These are phyloP conservation scores for Stenurella melanura DNA, from an alignment of 2,888 invertebrate species.

Conservation along the genomic window DNA sequence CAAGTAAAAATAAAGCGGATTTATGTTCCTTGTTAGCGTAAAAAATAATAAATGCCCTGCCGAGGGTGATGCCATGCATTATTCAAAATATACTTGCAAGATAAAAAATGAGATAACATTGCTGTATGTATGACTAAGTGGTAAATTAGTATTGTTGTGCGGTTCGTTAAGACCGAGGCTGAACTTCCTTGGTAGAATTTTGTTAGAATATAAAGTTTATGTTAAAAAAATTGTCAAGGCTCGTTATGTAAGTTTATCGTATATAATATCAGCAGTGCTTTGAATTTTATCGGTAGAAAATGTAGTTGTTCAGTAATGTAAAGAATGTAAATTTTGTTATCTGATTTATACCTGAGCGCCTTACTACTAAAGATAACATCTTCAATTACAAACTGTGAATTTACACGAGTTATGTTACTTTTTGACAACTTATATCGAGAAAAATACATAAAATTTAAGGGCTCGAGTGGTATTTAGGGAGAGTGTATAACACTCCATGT, in stretches of 20 bases:
- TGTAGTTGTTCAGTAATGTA: too few species aligned
- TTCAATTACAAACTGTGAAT: too few species aligned
- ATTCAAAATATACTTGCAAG: constrained; percentile 23
- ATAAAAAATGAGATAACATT: constrained; percentile 32
- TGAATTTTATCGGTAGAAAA: too few species aligned
- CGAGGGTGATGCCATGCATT: constrained; percentile 24
- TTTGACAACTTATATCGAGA: too few species aligned
- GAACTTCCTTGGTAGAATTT: constrained; percentile 16
- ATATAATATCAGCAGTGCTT: too few species aligned
- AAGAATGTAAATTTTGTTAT: too few species aligned
- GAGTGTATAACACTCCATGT: too few species aligned
- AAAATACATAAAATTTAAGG: too few species aligned
- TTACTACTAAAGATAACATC: too few species aligned
- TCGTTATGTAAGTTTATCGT: neutral
- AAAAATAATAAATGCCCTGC: constrained; percentile 5
- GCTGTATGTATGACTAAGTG: constrained; percentile 10
- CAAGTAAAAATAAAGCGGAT: constrained; percentile 9
- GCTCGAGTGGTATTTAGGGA: too few species aligned
- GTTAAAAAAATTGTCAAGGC: neutral
- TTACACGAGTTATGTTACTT: too few species aligned
- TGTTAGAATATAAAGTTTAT: neutral
- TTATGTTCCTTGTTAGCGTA: constrained; percentile 9
- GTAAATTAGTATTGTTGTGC: constrained; percentile 26
- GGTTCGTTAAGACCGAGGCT: constrained; percentile 15
- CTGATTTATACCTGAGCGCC: too few species aligned